phyloP scores from a whole-genome alignment of 2,888 invertebrate genomes.

The Cerastis rubricosa region DNA sequence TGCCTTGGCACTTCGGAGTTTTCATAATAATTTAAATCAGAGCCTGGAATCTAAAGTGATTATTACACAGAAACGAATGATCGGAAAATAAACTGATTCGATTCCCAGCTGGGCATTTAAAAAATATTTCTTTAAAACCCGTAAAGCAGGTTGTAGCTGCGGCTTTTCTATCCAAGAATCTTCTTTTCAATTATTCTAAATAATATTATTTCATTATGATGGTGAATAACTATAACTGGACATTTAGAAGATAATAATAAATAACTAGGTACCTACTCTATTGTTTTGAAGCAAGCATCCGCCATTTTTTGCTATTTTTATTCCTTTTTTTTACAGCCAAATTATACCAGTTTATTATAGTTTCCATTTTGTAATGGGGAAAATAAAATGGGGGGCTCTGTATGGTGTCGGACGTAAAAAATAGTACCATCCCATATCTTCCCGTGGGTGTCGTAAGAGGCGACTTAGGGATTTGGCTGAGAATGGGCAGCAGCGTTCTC shows the following conservation, averaged over 20 bases:
- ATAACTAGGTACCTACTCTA: background rate
- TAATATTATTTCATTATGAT: no score
- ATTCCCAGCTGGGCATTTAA: background rate
- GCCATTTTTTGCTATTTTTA: background rate
- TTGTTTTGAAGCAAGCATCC: background rate
- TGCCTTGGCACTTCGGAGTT: background rate
- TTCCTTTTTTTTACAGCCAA: background rate
- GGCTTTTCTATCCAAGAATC: no score
- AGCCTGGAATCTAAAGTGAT: background rate
- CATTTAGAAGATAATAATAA: background rate
- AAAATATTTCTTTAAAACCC: background rate
- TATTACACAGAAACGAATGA: background rate
- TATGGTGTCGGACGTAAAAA: no score
- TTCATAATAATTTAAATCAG: conserved; percentile 3
- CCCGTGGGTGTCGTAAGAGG: no score
- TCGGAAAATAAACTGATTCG: background rate
- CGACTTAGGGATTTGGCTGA: no score
- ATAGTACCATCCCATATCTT: no score
- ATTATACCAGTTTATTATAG: background rate
- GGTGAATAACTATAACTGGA: no score
- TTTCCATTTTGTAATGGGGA: background rate
- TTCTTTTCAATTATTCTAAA: background rate
- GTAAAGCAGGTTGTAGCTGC: no score
- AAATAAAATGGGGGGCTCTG: no score
- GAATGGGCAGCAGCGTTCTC: no score